phyloP scores from a whole-genome alignment of 1,140 invertebrate genomes.

The Drosophila teissieri region DNA sequence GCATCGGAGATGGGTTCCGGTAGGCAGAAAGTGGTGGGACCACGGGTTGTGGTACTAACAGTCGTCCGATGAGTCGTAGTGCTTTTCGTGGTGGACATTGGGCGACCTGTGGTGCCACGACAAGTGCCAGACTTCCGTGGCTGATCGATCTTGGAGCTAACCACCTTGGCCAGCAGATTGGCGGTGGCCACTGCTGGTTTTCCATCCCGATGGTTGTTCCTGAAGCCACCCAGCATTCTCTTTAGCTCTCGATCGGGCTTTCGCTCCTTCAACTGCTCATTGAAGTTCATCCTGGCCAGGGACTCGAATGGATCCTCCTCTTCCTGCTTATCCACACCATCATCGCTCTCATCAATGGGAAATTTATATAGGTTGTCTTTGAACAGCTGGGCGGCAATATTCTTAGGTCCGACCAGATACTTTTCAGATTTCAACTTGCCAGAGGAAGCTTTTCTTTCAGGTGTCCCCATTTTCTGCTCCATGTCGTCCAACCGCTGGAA shows the following conservation, averaged over 20 bases:
- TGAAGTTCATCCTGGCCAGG: not conserved
- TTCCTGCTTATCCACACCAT: not conserved
- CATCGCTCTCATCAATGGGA: not conserved
- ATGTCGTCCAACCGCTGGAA: constrained; percentile 16
- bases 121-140: not conserved
- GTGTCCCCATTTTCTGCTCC: not conserved
- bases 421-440: not conserved
- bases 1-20: constrained; percentile 1
- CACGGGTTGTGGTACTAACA: not conserved
- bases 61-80: not conserved
- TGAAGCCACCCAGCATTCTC: constrained; percentile 7
- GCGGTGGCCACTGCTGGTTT: not conserved
- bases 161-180: constrained; percentile 8
- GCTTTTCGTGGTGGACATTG: not conserved
- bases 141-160: not conserved
- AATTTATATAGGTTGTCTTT: not conserved
- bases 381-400: not conserved
- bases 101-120: not conserved
- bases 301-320: constrained; percentile 1
- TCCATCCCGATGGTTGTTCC: not conserved
- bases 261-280: not conserved
- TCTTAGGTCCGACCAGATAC: not conserved
- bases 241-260: constrained; percentile 25
- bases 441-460: too few relatives aligned
- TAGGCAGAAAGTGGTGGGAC: not conserved